Conservation (phyloP, 2,113 vertebrate species). For the Heptranchias perlo region DNA sequence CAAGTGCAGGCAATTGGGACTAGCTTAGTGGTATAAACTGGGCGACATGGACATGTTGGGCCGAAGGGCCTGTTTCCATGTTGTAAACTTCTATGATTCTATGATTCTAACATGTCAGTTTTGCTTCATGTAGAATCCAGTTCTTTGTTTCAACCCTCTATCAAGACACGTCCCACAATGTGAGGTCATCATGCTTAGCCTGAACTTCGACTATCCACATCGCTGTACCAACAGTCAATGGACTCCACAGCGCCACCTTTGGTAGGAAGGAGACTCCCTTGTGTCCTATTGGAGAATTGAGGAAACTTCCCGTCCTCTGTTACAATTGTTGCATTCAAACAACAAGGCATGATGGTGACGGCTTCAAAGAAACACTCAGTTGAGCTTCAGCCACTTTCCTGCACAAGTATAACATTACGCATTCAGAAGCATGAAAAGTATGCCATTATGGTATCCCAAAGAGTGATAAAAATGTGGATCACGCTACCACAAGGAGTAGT, state of each 20-base stretch:
- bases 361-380: neutral
- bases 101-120: neutral
- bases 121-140: neutral
- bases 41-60: no score
- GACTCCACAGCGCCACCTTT: neutral
- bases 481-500: no score
- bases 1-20: no score
- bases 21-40: no score
- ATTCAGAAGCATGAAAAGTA: neutral
- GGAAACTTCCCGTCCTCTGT: neutral
- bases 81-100: no score
- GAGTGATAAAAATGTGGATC: no score
- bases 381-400: neutral
- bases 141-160: neutral
- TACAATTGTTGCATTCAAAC: neutral
- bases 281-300: neutral
- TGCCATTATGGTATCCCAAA: no score
- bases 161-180: neutral
- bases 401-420: neutral
- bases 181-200: neutral
- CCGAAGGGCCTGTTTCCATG: no score
- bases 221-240: neutral
- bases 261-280: neutral
- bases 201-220: neutral
- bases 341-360: neutral